Percentiles rank a stretch among this genome's conserved stretches.
phyloP scores from a whole-genome alignment of 2,113 vertebrate species.

The Pedionomus torquatus region DNA sequence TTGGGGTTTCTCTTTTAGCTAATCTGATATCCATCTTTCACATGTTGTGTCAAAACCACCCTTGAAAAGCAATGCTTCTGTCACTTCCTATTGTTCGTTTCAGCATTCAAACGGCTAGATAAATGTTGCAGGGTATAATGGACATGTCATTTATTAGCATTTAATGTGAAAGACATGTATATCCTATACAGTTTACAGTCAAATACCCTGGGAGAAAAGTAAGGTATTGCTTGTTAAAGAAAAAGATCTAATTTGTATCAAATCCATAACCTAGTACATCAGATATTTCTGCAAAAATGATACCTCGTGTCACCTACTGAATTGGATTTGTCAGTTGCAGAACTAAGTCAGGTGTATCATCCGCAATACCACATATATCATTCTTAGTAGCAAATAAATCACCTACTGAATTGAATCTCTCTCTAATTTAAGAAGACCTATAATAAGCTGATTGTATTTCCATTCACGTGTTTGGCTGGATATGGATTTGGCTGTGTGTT shows the following conservation, averaged over 20 bases:
- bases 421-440: not conserved
- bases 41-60: not conserved
- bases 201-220: not conserved
- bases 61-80: not conserved
- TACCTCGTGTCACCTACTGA: not conserved
- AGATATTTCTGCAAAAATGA: not conserved
- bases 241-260: not conserved
- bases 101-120: not conserved
- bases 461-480: not conserved
- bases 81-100: not conserved
- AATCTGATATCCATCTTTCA: not conserved
- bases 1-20: not conserved
- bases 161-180: not conserved
- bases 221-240: not conserved
- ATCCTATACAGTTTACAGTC: not conserved
- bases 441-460: not conserved
- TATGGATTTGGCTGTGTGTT: not conserved
- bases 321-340: slow-evolving; percentile 15
- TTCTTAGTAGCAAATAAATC: slow-evolving; percentile 6
- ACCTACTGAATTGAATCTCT: not conserved
- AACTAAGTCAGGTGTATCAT: not conserved
- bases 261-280: not conserved
- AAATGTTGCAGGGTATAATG: not conserved
- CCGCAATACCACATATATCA: not conserved
- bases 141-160: not conserved